Conservation (phyloP, 2,113 vertebrate species). For the Gobio gobio region DNA sequence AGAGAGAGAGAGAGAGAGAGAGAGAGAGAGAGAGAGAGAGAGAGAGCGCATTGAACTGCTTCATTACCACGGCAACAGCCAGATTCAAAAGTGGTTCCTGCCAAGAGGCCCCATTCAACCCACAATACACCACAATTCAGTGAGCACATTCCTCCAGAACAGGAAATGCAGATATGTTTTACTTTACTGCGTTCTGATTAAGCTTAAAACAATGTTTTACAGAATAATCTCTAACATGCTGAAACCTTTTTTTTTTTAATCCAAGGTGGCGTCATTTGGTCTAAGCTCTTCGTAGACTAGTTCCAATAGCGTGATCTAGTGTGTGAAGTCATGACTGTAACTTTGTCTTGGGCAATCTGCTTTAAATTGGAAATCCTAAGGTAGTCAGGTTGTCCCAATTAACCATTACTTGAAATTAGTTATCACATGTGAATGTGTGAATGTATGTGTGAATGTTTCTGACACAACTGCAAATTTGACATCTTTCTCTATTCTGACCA, state of each 20-base stretch:
- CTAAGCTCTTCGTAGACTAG: neutral
- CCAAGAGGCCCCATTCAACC: conserved; percentile 34
- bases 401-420: neutral
- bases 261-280: neutral
- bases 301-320: neutral
- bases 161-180: conserved; percentile 29
- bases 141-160: conserved; percentile 41
- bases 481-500: too few species aligned
- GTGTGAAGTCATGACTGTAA: neutral
- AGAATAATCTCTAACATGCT: neutral
- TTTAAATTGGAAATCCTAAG: neutral
- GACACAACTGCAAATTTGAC: too few species aligned
- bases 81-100: conserved; percentile 34
- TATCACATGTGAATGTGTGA: too few species aligned
- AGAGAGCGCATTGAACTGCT: conserved; percentile 41
- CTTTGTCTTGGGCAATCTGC: neutral
- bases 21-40: conserved; percentile 23
- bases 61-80: conserved; percentile 55
- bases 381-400: neutral
- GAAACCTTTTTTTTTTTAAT: neutral
- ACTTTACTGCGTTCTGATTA: conserved; percentile 25
- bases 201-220: conserved; percentile 12
- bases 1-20: conserved; percentile 39
- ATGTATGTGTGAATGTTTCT: too few species aligned
- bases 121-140: conserved; percentile 39